Base-by-base conservation (phyloP, 1,140 invertebrate genomes). In the Geopemphigus sp. region DNA sequence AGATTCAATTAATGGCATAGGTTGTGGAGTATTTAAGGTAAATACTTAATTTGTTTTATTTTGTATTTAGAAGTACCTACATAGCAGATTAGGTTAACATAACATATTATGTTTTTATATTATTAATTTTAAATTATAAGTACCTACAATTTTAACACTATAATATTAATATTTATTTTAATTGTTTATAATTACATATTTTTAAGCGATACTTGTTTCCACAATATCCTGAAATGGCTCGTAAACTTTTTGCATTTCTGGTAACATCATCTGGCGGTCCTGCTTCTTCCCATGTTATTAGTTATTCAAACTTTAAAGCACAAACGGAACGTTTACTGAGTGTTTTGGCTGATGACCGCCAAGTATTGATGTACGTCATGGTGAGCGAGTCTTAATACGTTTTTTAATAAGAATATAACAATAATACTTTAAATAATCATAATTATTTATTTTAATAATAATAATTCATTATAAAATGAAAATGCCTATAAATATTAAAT, bases 191-290 rank as follows among this genome's bases (percentile, higher is more conserved):
- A 29, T 45, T 26, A 17, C 29, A 63, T 64, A 32, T 78, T 61
- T 66, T 81, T 64, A 86, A 92, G 89, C 88, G 88, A 82, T 92
- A 92, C 85, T 85, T 94, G 81, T 93, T 94, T 86, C 91, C 92
- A n/a, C 89, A 89, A 84, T 92, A 93, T 85, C 88, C 89, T 4
- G 89, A 93, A 81, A 86, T 94, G 80, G 91, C 90, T 22, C 87
- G 89, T 45, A 89, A 89, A 82, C 86, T 94, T 78, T 93, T 90
- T 83, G 85, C 85, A 80, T 89, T 90, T 84, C 87, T 93, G 78
- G 89, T 90, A 82, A 85, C 85, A 74, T 84, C 84, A 32, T 89
- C 89, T 17, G 88, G 89, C 82, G 87, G 76, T 59, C 82, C 88
- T 68, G 90, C 88, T 81, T 90, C 89, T 24, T 85, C 86, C 50